Percentiles rank a stretch among this genome's conserved stretches.
These are phyloP conservation scores for Hylaea fasciaria DNA, from an alignment of 2,888 invertebrate species.

Conservation along the genomic window DNA sequence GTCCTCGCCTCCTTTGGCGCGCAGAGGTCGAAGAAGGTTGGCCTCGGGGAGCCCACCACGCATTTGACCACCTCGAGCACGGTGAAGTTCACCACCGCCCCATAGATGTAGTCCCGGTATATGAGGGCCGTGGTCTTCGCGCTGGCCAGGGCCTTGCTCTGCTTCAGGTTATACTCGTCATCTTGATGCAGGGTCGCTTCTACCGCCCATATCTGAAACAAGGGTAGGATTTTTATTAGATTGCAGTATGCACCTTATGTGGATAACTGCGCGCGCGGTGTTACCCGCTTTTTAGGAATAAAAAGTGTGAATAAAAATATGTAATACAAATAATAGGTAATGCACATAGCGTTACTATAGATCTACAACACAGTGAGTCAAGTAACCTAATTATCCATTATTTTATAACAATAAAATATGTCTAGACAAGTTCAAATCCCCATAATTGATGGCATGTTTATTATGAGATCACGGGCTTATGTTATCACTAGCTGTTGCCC, in stretches of 20 bases:
- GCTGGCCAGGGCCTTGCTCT: conserved; percentile 67
- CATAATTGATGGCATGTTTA: conserved; percentile 9
- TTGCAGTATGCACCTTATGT: not conserved
- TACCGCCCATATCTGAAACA: conserved; percentile 75
- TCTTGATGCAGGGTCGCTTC: conserved; percentile 71
- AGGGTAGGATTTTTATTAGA: not conserved
- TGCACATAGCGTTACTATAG: no score
- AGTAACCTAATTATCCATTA: not conserved
- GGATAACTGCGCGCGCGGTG: no score
- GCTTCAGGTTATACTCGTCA: conserved; percentile 75
- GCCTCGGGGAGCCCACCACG: conserved; percentile 89
- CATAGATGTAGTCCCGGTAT: conserved; percentile 87
- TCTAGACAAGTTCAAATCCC: conserved; percentile 1
- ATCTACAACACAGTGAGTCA: not conserved
- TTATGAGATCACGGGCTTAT: conserved; percentile 7
- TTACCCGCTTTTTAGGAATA: no score
- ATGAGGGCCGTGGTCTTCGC: conserved; percentile 75
- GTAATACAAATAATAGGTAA: no score
- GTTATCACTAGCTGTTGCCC: no score
- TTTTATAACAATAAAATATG: not conserved
- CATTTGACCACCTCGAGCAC: conserved; percentile 87
- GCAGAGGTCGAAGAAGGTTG: conserved; percentile 91
- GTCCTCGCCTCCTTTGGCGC: conserved; percentile 86
- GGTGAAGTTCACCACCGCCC: conserved; percentile 85
- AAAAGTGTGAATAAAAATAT: no score